Base-by-base conservation (phyloP, 2,113 vertebrate genomes). In the Erythrocercus mccallii region DNA sequence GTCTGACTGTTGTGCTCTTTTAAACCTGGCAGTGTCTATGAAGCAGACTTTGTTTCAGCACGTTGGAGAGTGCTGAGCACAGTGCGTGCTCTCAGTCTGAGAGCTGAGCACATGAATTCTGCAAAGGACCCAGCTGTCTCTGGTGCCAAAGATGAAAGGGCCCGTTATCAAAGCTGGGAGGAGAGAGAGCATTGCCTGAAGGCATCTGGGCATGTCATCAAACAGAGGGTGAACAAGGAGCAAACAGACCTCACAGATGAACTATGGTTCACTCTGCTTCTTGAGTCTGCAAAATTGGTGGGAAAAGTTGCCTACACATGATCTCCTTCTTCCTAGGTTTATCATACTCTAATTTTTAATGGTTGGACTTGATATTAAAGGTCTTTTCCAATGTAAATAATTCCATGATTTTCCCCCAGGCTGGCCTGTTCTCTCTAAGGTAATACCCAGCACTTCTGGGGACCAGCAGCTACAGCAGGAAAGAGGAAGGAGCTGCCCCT, bases 141-240 rank as follows among this genome's bases (percentile, higher is more conserved):
- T 76, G 81, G 72, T 82, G 93, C 86, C 51, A 86, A 33, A 92
- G 86, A 92, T 92, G 72, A 95, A 96, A 96, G 60, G 47, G 58
- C 51, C 23, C 0, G 6, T 90, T 91, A 93, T 93, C 78, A 93
- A 92, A 97, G 79, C 65, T 79, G 79, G 58, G 64, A 78, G 56
- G 65, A 77, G 72, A 68, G 77, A 69, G 53, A 84, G 48, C 76
- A 44, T 89, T 56, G 85, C 92, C 72, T 94, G 65, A 28, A 86
- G 93, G 66, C 53, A 84, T 60, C 53, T 66, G 81, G 70, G 66
- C 76, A 62, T 65, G 57, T 82, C 77, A 48, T 3, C 10, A 77
- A 94, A 90, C 77, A 86, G 53, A 74, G 14, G 28, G 35, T 88
- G 90, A 94, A 42, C 20, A 71, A 77, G 85, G 64, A 87, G 33